Evolutionary conservation across 2,113 vertebrate species (phyloP), one percentile per base, ranked within the genome.

Genomic region (Orcinus orca): DNA sequence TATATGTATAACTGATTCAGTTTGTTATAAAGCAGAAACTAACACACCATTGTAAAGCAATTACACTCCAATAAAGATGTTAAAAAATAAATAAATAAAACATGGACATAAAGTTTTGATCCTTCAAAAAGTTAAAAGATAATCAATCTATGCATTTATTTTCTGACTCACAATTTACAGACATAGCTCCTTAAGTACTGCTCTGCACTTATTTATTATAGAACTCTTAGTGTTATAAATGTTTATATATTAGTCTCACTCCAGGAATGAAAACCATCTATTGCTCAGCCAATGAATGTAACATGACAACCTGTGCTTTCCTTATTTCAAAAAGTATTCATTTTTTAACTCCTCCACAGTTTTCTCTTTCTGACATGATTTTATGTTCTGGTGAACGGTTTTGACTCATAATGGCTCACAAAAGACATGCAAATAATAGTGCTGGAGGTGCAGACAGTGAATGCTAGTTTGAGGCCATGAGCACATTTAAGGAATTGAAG

Each of bases 361-460:
- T 95, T 92, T 92, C 53, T 86, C 58, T 77, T 82, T 91, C 50
- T 92, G 83, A 90, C 50, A 41, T 68, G 70, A 79, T 91, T 96
- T 87, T 58, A 80, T 53, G 70, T 81, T 82, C 55, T 63, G 50
- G 70, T 58, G 73, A 86, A 92, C 31, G 79, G 47, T 60, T 92
- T 44, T 74, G 90, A 93, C 50, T 87, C 50, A 29, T 44, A 62
- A 53, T 31, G 26, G 33, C 33, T 95, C 36, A 71, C 63, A 74
- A 83, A 77, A 79, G 68, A 44, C 62, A 50, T 29, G 44, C 6
- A 31, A 79, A 89, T 93, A 85, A 44, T 15, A 90, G 63, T 29
- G 9, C n/a, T 62, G 13, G 79, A 33, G 67, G 41, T 68, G 12
- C 12, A 12, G 26, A 44, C 10, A 25, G 21, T 1, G 9, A 74